A percentile compares a stretch with the other conserved stretches of the same genome.
These are phyloP conservation scores for Hestina assimilis DNA, from an alignment of 1,140 invertebrate genomes.

Conservation along the genomic window DNA sequence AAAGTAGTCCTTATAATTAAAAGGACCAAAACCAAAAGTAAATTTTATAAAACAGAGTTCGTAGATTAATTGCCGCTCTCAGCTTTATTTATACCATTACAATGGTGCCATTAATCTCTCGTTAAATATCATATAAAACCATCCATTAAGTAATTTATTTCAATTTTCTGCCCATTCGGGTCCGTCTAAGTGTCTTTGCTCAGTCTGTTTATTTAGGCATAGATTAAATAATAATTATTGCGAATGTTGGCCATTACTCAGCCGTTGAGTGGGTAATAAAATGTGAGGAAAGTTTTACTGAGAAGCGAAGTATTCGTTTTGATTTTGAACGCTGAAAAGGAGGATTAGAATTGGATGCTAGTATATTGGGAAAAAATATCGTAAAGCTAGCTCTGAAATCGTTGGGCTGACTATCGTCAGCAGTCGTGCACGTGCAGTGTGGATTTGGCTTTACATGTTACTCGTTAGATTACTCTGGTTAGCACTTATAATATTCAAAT, in stretches of 20 bases:
- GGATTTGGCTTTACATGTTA: slow-evolving; percentile 3
- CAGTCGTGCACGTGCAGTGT: not conserved
- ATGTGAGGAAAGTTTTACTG: not conserved
- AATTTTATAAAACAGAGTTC: slow-evolving; percentile 24
- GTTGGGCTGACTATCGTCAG: slow-evolving; percentile 7
- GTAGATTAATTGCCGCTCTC: slow-evolving; percentile 34
- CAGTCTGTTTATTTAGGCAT: slow-evolving; percentile 18
- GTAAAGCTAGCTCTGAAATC: slow-evolving; percentile 1
- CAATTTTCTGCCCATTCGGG: slow-evolving; percentile 27
- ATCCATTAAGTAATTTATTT: slow-evolving; percentile 33
- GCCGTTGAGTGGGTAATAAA: not conserved
- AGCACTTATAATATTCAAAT: not conserved
- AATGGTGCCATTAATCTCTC: slow-evolving; percentile 34
- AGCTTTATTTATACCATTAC: slow-evolving; percentile 31
- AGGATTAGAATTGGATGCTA: slow-evolving; percentile 8
- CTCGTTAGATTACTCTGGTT: not conserved
- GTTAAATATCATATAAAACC: slow-evolving; percentile 38
- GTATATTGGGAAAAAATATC: slow-evolving; percentile 4
- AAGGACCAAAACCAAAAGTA: too few species aligned
- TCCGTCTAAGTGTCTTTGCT: slow-evolving; percentile 22
- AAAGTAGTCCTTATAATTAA: too few species aligned
- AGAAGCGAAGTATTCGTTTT: not conserved
- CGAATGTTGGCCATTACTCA: not conserved
- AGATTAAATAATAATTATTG: slow-evolving; percentile 18
- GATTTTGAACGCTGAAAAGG: not conserved